Percentiles rank a stretch among this genome's conserved stretches.
Conservation (phyloP, 1,140 invertebrate genomes). For the Drosophila grimshawi region DNA sequence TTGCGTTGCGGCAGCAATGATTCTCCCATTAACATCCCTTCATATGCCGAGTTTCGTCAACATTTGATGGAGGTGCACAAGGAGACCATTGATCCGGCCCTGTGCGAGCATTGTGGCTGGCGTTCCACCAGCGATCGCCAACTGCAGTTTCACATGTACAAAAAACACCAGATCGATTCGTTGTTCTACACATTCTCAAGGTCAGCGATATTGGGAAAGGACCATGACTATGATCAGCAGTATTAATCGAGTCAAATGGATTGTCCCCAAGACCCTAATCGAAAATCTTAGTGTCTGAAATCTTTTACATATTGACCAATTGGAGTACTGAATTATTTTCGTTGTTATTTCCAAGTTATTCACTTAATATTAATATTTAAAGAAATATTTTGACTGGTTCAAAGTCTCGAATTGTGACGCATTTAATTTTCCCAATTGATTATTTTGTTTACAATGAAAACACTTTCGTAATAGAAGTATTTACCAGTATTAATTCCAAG, state of each 20-base stretch:
- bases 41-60: constrained; percentile 13
- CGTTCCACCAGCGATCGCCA: constrained; percentile 13
- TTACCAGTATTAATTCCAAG: too few species aligned
- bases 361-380: neutral
- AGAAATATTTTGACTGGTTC: neutral
- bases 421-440: neutral
- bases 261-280: too few species aligned
- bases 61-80: constrained; percentile 7
- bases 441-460: neutral
- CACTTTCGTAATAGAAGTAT: too few species aligned
- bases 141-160: constrained; percentile 9
- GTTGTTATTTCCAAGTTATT: neutral
- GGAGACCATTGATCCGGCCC: constrained; percentile 4
- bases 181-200: constrained; percentile 14
- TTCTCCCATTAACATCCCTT: neutral
- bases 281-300: too few species aligned
- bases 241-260: neutral
- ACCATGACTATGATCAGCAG: neutral
- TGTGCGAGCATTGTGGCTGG: constrained; percentile 23
- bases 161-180: constrained; percentile 2
- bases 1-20: neutral
- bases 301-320: too few species aligned
- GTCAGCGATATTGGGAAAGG: neutral
- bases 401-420: neutral
- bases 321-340: too few species aligned